Evolutionary conservation across 2,113 vertebrate species (phyloP).

Genomic region (Ophthalmolycus amberensis): DNA sequence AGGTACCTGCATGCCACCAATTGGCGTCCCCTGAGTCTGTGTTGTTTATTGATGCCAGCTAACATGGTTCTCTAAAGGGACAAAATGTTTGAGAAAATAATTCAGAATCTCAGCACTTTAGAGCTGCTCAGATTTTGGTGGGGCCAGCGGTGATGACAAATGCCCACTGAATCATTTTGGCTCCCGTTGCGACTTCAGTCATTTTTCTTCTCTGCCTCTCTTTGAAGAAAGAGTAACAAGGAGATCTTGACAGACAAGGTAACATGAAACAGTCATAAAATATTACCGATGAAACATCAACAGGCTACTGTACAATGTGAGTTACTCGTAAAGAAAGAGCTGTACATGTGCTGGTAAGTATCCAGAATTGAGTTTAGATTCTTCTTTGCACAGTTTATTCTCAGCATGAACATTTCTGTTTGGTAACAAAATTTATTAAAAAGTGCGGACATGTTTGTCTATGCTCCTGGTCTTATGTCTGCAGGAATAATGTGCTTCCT

Average conservation of each 20-base stretch:
- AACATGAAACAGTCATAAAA: slow-evolving; percentile 28
- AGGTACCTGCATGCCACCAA: slow-evolving; percentile 75
- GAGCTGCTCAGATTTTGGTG: not conserved
- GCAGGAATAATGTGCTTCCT: too few species aligned
- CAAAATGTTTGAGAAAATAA: not conserved
- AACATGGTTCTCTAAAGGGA: not conserved
- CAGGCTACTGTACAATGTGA: slow-evolving; percentile 5
- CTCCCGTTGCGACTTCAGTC: not conserved
- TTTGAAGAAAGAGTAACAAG: slow-evolving; percentile 25
- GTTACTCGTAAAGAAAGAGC: not conserved
- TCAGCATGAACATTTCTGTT: not conserved
- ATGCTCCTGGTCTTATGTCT: too few species aligned
- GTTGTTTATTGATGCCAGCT: not conserved
- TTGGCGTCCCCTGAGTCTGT: not conserved
- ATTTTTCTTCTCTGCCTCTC: not conserved
- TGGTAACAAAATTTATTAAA: too few species aligned
- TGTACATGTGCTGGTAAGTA: not conserved
- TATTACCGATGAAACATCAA: slow-evolving; percentile 16
- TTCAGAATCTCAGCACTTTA: not conserved
- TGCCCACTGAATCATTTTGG: slow-evolving; percentile 9
- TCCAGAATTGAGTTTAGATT: not conserved
- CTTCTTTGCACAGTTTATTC: too few species aligned
- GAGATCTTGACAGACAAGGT: slow-evolving; percentile 34
- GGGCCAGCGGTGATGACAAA: not conserved
- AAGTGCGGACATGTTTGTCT: too few species aligned